phyloP scores from a whole-genome alignment of 1,140 invertebrate species.

The Vanessa tameamea region DNA sequence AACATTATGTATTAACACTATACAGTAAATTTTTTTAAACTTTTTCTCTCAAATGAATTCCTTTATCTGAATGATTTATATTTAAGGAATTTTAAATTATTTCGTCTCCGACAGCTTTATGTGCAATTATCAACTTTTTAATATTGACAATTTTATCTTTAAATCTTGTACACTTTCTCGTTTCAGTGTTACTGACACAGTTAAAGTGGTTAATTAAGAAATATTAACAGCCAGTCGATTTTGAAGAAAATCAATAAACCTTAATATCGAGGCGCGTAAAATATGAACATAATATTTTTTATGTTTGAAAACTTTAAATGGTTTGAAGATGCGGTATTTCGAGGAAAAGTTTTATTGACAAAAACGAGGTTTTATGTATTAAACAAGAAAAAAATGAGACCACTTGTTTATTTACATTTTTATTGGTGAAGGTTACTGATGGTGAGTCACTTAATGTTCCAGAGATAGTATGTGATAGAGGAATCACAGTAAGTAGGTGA shows the following conservation, averaged over 20 bases:
- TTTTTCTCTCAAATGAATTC: neutral
- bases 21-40: neutral
- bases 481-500: no score
- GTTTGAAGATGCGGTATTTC: constrained; percentile 44
- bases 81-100: constrained; percentile 5
- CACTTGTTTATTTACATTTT: constrained; percentile 21
- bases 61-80: constrained; percentile 14
- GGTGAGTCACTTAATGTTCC: neutral
- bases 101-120: constrained; percentile 35
- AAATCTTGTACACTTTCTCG: constrained; percentile 29
- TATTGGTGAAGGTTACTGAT: constrained; percentile 1
- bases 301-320: constrained; percentile 39
- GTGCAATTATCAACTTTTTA: constrained; percentile 32
- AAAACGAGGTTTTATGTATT: constrained; percentile 39
- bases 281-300: constrained; percentile 39
- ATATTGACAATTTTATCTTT: constrained; percentile 40
- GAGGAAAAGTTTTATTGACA: constrained; percentile 41
- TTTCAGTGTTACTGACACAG: constrained; percentile 36
- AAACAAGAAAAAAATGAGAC: neutral
- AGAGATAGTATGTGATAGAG: neutral
- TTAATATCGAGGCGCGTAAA: constrained; percentile 44
- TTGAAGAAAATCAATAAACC: constrained; percentile 57
- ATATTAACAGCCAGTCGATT: constrained; percentile 30
- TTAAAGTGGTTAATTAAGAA: constrained; percentile 44
- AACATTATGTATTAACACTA: neutral